Percentiles rank a stretch among this genome's conserved stretches.
phyloP scores from a whole-genome alignment of 2,113 vertebrate species.

The Pithys albifrons region DNA sequence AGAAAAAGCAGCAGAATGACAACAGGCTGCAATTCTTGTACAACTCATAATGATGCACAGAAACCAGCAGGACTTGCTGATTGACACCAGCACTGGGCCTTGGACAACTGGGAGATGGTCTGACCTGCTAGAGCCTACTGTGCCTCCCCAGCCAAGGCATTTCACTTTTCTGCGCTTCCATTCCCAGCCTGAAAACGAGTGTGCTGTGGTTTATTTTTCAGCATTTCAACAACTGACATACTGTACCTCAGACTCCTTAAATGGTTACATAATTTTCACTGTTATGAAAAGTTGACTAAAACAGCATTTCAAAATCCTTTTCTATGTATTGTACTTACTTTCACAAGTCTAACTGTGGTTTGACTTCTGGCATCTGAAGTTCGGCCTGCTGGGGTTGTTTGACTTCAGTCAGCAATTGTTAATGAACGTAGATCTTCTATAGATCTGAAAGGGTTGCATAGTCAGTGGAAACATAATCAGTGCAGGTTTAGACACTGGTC shows the following conservation, averaged over 20 bases:
- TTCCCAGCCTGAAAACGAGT: background rate
- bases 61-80: background rate
- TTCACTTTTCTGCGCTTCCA: background rate
- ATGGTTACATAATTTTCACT: conserved; percentile 34
- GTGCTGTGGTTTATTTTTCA: conserved; percentile 14
- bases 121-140: background rate
- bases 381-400: background rate
- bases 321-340: conserved; percentile 9
- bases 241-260: conserved; percentile 30
- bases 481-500: background rate
- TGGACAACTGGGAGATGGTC: background rate
- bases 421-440: background rate
- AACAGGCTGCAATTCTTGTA: background rate
- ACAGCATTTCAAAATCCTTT: conserved; percentile 35
- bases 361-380: conserved; percentile 5
- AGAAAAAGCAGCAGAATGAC: background rate
- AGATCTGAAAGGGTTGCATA: background rate
- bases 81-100: background rate
- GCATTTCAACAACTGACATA: conserved; percentile 38
- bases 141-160: background rate
- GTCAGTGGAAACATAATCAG: background rate
- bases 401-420: background rate
- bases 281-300: conserved; percentile 30
- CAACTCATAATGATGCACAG: background rate
- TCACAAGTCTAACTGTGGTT: conserved; percentile 11